Percentiles rank a stretch among this genome's conserved stretches.
Evolutionary conservation across 1,140 invertebrate species (phyloP).

Genomic region (Ganaspis sp.): DNA sequence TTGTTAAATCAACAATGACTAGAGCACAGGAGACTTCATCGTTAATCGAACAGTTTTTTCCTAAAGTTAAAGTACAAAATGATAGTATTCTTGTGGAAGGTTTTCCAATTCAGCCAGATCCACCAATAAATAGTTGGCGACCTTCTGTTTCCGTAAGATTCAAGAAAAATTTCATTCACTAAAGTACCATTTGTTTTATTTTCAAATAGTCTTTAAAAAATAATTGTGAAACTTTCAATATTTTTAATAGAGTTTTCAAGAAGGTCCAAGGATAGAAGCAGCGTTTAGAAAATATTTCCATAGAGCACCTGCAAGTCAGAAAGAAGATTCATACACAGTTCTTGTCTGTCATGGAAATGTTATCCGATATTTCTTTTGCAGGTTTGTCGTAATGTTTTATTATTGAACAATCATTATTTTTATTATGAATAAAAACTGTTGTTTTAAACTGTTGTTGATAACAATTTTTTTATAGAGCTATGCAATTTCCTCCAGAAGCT

Average conservation of each 20-base stretch:
- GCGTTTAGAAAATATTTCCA: conserved; percentile 97
- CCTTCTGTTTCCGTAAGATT: conserved; percentile 85
- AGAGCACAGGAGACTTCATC: conserved; percentile 93
- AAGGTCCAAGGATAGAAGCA: conserved; percentile 97
- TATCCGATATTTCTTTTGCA: conserved; percentile 97
- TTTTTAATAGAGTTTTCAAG: conserved; percentile 89
- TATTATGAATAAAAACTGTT: not conserved
- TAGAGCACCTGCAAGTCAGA: conserved; percentile 88
- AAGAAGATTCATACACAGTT: conserved; percentile 91
- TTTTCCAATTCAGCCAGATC: conserved; percentile 95
- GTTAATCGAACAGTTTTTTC: conserved; percentile 85
- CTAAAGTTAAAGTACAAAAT: conserved; percentile 77
- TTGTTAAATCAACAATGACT: conserved; percentile 94
- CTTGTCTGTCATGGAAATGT: conserved; percentile 99
- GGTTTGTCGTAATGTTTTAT: conserved; percentile 78
- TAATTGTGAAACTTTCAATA: too few relatives aligned
- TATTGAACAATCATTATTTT: too few relatives aligned
- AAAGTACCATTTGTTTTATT: too few relatives aligned
- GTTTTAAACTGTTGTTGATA: too few relatives aligned
- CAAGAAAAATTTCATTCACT: not conserved
- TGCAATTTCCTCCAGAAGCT: conserved; percentile 98
- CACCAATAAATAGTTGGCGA: conserved; percentile 90
- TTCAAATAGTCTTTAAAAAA: too few relatives aligned
- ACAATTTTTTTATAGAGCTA: conserved; percentile 80
- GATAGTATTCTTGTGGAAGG: conserved; percentile 90